These are phyloP conservation scores for Ceriagrion tenellum DNA, from an alignment of 2,888 invertebrate species.

Conservation along the genomic window DNA sequence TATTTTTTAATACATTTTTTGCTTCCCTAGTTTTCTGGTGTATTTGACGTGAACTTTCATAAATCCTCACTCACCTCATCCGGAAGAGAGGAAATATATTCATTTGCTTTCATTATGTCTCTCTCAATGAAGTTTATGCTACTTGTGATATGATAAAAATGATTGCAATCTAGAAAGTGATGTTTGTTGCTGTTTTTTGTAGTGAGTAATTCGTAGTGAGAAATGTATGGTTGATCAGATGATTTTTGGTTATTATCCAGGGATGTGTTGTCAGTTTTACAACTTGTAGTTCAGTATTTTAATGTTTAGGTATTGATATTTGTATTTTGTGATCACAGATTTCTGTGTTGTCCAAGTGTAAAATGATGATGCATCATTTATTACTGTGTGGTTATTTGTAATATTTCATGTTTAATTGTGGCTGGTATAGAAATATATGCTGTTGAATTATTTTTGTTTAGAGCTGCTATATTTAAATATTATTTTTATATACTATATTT, in stretches of 20 bases:
- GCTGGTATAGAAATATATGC: neutral
- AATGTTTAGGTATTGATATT: neutral
- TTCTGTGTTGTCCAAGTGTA: neutral
- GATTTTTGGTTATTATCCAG: neutral
- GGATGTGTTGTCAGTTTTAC: neutral
- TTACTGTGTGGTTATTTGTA: neutral
- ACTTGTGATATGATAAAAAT: neutral
- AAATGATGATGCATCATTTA: neutral
- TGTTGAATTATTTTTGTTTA: constrained; percentile 12
- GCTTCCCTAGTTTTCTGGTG: neutral
- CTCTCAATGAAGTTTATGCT: neutral
- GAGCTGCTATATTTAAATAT: neutral
- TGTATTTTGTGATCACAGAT: neutral
- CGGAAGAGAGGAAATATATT: neutral
- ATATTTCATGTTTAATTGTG: neutral
- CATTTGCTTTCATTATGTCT: neutral
- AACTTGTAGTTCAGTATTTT: neutral
- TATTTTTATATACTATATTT: neutral
- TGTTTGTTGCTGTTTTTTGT: neutral
- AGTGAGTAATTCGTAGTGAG: neutral
- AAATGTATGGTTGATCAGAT: neutral
- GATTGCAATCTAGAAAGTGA: neutral
- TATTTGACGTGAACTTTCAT: neutral
- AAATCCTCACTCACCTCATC: neutral
- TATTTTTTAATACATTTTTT: neutral